phyloP scores from a whole-genome alignment of 1,140 invertebrate genomes.

The Coelopa frigida region DNA sequence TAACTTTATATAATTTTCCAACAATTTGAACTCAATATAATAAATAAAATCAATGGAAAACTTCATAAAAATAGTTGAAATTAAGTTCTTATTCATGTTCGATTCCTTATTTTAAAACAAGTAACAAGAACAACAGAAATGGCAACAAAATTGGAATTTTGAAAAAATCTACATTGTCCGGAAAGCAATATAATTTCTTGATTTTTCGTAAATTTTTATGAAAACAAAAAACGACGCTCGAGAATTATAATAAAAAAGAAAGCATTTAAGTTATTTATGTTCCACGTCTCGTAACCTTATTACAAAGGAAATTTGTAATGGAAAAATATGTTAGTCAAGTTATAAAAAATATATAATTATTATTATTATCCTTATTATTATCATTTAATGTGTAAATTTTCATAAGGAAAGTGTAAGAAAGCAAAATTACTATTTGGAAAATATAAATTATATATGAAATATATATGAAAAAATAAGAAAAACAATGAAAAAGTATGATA shows the following conservation, averaged over 20 bases:
- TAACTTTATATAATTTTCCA: neutral
- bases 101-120: too few relatives aligned
- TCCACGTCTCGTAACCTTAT: neutral
- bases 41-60: neutral
- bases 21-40: neutral
- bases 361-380: constrained; percentile 1
- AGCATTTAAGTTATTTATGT: neutral
- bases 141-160: constrained; percentile 8
- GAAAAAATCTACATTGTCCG: too few relatives aligned
- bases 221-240: constrained; percentile 1
- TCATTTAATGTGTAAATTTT: constrained; percentile 4
- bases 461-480: constrained; percentile 23
- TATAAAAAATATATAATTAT: too few relatives aligned
- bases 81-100: too few relatives aligned
- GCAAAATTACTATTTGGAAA: constrained; percentile 34
- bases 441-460: constrained; percentile 36
- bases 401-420: constrained; percentile 28
- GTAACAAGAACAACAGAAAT: neutral
- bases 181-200: too few relatives aligned
- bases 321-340: too few relatives aligned
- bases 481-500: constrained; percentile 20
- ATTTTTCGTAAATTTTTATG: too few relatives aligned
- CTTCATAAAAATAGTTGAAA: neutral
- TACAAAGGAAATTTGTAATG: constrained; percentile 1
- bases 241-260: neutral